A percentile compares a stretch with the other conserved stretches of the same genome.
Conservation (phyloP, 2,888 invertebrate genomes). For the Drosophila prostipennis region DNA sequence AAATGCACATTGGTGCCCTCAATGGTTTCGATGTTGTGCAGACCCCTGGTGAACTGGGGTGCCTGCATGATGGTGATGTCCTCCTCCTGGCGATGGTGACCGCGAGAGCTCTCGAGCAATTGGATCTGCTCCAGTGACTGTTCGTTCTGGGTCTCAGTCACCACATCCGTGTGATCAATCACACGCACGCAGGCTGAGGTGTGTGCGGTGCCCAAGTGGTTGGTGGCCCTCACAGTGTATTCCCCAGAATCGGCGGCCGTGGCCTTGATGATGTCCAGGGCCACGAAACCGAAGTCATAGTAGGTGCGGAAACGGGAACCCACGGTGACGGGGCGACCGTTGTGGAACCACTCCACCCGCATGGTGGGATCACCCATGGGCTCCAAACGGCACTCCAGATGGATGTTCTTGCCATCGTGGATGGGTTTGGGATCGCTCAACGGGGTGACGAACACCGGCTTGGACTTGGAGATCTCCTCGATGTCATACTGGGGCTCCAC, state of each 20-base stretch:
- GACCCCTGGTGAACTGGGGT: constrained; percentile 93
- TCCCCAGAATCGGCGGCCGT: constrained; percentile 97
- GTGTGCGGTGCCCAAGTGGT: constrained; percentile 96
- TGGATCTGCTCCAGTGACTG: constrained; percentile 96
- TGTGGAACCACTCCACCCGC: constrained; percentile 98
- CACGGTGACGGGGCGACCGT: constrained; percentile 94
- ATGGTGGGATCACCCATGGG: constrained; percentile 98
- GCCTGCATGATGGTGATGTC: constrained; percentile 93
- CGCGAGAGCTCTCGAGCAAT: constrained; percentile 92
- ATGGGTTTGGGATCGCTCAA: constrained; percentile 93
- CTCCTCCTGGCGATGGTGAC: constrained; percentile 89
- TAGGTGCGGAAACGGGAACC: constrained; percentile 97
- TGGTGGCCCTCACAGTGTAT: constrained; percentile 96
- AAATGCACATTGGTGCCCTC: constrained; percentile 96
- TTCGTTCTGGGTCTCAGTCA: constrained; percentile 96
- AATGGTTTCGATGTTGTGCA: constrained; percentile 95
- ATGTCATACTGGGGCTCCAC: constrained; percentile 95
- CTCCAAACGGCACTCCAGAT: constrained; percentile 95
- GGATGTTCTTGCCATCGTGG: constrained; percentile 94
- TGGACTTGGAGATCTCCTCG: constrained; percentile 96
- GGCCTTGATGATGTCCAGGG: constrained; percentile 96
- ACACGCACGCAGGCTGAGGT: constrained; percentile 95
- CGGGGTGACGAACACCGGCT: constrained; percentile 96
- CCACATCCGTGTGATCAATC: constrained; percentile 91
- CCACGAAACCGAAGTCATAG: constrained; percentile 98